Evolutionary conservation across 1,140 invertebrate species (phyloP), one percentile per base, ranked within the genome.

Genomic region (Drosophila sucinea): DNA sequence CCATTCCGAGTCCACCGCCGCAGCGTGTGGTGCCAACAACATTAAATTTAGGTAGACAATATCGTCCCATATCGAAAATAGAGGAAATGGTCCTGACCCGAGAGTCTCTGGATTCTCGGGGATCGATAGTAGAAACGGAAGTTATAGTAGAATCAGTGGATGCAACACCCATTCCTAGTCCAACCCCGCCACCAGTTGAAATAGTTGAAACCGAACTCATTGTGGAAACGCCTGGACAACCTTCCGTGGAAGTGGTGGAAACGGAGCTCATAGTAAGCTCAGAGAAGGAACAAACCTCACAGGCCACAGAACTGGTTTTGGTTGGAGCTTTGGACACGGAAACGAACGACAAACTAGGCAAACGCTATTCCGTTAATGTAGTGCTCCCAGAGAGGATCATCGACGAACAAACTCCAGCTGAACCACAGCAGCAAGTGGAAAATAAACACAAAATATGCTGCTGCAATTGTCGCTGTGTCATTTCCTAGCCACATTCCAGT

Each of bases 341-440:
- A 8, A 77, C 41, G 4, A 76, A 17, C 54, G 73, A 77, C n/a
- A 77, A 77, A 4, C 17, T 58, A 11, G 73, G 73, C 60, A 77
- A 77, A 1, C 11, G 73, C 6, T 77, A 77, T 11, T 77, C 73
- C 2, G 1, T 77, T 4, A 77, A 47, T 60, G 73, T 73, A 2
- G 73, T 55, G 3, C 10, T 70, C 17, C 2, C 25, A 6, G 66
- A 61, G 23, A 65, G 38, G 29, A 29, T 44, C 8, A 60, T 51
- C 27, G 44, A 10, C 4, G 44, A 27, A 29, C 17, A 35, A 35
- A 7, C 47, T 6, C 29, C 60, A 40, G 4, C 4, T 5, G 7
- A 62, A 35, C 23, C 23, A 1, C 54, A 60, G 3, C 40, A 51
- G 1, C 58, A 70, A 29, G 40, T 58, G 25, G 47, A 56, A 5